Evolutionary conservation across 2,113 vertebrate species (phyloP), one percentile per base, ranked within the genome.

Genomic region (Spilogale gracilis): DNA sequence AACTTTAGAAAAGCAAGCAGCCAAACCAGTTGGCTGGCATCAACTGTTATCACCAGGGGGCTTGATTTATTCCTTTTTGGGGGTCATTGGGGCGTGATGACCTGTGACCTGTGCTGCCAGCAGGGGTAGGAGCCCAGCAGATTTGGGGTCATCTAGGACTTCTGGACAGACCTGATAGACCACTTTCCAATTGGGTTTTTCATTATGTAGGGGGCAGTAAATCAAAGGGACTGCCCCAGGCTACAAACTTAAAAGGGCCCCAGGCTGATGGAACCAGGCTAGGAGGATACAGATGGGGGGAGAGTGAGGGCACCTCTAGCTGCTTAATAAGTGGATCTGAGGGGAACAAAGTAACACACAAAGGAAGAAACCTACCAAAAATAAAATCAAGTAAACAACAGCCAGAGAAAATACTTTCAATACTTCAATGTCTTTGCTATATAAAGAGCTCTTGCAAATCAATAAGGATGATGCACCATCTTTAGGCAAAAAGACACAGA

Each of bases 101-200:
- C 97, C 96, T 98, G 23, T 98, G 98, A 98, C 97, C 98, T 97
- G 69, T 92, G 82, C 69, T 91, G 91, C 76, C 97, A 96, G 96
- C 96, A 95, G 98, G 97, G 94, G 91, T 94, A 85, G 94, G 95
- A 96, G 63, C 63, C 94, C 65, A 52, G 88, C 63, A 92, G 96
- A 93, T 82, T 90, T 83, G 94, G 83, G 87, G 94, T 93, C 84
- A 95, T 96, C 80, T 92, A 45, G 67, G 94, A 94, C 90, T 97
- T 96, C 97, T 98, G 94, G 97, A 97, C 96, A 97, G 95, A 98
- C 97, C 71, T 96, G 97, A 97, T 13, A 23, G 93, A 95, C 97
- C 81, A 95, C 96, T 98, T 97, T 96, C 94, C 92, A 92, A 56
- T 93, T 48, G 69, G 83, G 50, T 79, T 96, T 95, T 89, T 97